A percentile compares a stretch with the other conserved stretches of the same genome.
These are phyloP conservation scores for Asteroscopus sphinx DNA, from an alignment of 2,888 invertebrate genomes.

Conservation along the genomic window DNA sequence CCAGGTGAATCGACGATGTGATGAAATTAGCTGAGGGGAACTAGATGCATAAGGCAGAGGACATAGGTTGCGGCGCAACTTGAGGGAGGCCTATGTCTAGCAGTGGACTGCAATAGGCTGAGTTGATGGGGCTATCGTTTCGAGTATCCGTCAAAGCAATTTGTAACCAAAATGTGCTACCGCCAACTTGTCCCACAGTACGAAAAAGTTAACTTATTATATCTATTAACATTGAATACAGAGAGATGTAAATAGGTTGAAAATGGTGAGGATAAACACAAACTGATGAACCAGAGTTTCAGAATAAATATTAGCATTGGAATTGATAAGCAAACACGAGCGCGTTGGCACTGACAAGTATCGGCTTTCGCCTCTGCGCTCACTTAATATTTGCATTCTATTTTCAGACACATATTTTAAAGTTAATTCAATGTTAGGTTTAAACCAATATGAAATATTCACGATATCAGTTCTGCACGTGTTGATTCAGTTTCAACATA, in stretches of 20 bases:
- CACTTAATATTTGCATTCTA: slow-evolving; percentile 64
- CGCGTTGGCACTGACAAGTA: slow-evolving; percentile 62
- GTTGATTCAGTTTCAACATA: slow-evolving; percentile 18
- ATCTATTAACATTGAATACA: slow-evolving; percentile 40
- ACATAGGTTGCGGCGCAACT: no score
- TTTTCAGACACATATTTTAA: slow-evolving; percentile 52
- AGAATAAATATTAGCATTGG: slow-evolving; percentile 70
- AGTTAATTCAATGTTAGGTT: slow-evolving; percentile 38
- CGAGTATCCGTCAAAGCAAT: no score
- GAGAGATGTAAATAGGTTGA: slow-evolving; percentile 58
- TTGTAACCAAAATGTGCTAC: no score
- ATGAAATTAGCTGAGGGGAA: no score
- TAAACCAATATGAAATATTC: slow-evolving; percentile 18
- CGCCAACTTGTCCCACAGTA: no score
- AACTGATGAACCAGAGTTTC: slow-evolving; percentile 64
- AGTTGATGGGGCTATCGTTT: no score
- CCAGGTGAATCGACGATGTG: no score
- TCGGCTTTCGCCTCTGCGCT: slow-evolving; percentile 59
- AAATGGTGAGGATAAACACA: slow-evolving; percentile 50
- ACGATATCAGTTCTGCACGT: slow-evolving; percentile 10
- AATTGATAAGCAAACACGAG: slow-evolving; percentile 73
- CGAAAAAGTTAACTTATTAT: no score
- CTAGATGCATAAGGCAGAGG: no score
- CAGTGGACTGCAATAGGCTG: no score
- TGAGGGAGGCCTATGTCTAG: no score